These are phyloP conservation scores for Gouania willdenowi DNA, from an alignment of 2,797 vertebrate genomes.

Conservation along the genomic window DNA sequence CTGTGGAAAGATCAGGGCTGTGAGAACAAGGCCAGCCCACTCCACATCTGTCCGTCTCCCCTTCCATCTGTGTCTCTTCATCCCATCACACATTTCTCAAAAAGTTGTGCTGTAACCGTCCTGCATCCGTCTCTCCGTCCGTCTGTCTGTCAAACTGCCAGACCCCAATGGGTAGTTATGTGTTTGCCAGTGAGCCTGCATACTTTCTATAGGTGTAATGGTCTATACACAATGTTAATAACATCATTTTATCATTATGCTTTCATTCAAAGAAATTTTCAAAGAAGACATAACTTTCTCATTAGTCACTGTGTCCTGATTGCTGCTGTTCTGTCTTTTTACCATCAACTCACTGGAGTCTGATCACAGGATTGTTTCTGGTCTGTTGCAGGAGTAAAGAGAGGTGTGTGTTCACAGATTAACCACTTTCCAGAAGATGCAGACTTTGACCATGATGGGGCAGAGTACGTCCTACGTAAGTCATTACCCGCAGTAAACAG, in stretches of 20 bases:
- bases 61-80: slow-evolving; percentile 71
- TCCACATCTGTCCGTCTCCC: slow-evolving; percentile 63
- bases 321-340: slow-evolving; percentile 12
- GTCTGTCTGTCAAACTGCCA: slow-evolving; percentile 72
- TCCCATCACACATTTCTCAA: slow-evolving; percentile 68
- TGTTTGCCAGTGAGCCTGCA: slow-evolving; percentile 42
- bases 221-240: slow-evolving; percentile 19
- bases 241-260: not conserved
- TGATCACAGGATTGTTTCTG: slow-evolving; percentile 26
- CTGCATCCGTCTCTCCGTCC: slow-evolving; percentile 51
- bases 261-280: not conserved
- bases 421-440: slow-evolving; percentile 95
- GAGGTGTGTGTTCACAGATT: slow-evolving; percentile 91
- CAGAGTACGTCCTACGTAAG: slow-evolving; percentile 93
- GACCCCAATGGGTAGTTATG: slow-evolving; percentile 64
- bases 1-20: slow-evolving; percentile 51
- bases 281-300: slow-evolving; percentile 5
- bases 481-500: slow-evolving; percentile 16
- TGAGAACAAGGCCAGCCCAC: slow-evolving; percentile 49
- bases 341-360: slow-evolving; percentile 11
- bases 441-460: slow-evolving; percentile 94
- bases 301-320: too few species aligned
- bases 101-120: slow-evolving; percentile 63
- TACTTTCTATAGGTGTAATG: slow-evolving; percentile 12
- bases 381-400: slow-evolving; percentile 80